Conservation (phyloP, 2,113 vertebrate genomes). For the Mus spicilegus region DNA sequence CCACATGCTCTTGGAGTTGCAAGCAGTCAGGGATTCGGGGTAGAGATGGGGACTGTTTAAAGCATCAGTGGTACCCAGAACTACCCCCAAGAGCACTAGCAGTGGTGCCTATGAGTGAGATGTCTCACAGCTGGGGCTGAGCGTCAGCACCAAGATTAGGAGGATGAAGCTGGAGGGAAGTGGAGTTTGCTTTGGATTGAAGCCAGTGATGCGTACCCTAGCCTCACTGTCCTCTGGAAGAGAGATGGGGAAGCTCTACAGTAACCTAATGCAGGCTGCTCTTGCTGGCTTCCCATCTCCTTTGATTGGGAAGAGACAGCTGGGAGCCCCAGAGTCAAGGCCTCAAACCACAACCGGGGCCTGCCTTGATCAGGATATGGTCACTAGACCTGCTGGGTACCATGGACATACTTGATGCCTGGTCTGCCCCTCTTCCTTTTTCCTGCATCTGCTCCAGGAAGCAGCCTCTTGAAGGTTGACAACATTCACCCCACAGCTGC, state of each 20-base stretch:
- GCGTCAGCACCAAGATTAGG: background rate
- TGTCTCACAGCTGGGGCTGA: background rate
- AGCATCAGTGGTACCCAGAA: background rate
- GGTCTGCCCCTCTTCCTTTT: background rate
- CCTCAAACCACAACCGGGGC: background rate
- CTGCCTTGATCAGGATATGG: background rate
- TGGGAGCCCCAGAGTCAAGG: background rate
- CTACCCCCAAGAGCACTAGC: background rate
- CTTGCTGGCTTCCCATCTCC: background rate
- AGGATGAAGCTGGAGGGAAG: background rate
- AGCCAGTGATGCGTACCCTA: too few relatives aligned
- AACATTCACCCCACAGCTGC: background rate
- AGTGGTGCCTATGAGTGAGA: background rate
- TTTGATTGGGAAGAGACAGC: background rate
- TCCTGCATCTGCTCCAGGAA: background rate
- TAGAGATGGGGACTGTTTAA: background rate
- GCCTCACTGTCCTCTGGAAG: background rate
- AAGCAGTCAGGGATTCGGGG: background rate
- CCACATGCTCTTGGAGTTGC: background rate
- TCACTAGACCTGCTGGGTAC: background rate
- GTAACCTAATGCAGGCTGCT: background rate
- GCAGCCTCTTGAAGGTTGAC: background rate
- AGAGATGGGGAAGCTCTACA: background rate
- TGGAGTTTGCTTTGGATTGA: background rate
- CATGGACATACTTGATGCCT: rapidly evolving